phyloP scores from a whole-genome alignment of 37 sponge, comb jelly and placozoan genomes.

The Axinella damicornis region DNA sequence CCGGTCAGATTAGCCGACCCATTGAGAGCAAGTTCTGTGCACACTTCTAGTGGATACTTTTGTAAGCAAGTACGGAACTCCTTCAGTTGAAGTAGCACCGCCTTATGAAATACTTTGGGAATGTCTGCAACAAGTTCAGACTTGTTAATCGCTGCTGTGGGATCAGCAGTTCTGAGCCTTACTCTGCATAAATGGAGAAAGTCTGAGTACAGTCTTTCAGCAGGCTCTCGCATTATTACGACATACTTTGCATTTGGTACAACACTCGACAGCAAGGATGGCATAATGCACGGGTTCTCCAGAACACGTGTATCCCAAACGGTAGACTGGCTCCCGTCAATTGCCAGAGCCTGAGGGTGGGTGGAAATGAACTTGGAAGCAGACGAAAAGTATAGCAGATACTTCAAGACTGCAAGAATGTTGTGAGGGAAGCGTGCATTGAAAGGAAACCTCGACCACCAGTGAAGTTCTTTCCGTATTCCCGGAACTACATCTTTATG shows the following conservation, averaged over 20 bases:
- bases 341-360: neutral
- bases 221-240: constrained; percentile 58
- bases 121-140: no score
- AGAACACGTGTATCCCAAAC: constrained; percentile 39
- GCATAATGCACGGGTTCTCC: constrained; percentile 35
- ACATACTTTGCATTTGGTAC: constrained; percentile 64
- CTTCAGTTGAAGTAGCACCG: no score
- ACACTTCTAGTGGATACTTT: no score
- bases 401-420: constrained; percentile 11
- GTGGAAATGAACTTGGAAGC: constrained; percentile 5
- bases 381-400: constrained; percentile 3
- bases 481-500: constrained; percentile 40
- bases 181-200: constrained; percentile 31
- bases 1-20: no score
- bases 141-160: no score
- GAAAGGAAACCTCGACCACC: constrained; percentile 47
- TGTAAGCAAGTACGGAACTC: no score
- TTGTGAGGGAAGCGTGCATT: constrained; percentile 35
- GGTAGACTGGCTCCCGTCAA: constrained; percentile 36
- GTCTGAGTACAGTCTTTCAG: constrained; percentile 57
- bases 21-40: no score
- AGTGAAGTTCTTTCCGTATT: constrained; percentile 62
- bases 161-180: no score
- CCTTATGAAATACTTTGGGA: no score
- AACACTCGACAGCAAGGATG: constrained; percentile 26